Percentiles rank a stretch among this genome's conserved stretches.
Evolutionary conservation across 2,888 invertebrate species (phyloP).

Genomic region (Macaria liturata): DNA sequence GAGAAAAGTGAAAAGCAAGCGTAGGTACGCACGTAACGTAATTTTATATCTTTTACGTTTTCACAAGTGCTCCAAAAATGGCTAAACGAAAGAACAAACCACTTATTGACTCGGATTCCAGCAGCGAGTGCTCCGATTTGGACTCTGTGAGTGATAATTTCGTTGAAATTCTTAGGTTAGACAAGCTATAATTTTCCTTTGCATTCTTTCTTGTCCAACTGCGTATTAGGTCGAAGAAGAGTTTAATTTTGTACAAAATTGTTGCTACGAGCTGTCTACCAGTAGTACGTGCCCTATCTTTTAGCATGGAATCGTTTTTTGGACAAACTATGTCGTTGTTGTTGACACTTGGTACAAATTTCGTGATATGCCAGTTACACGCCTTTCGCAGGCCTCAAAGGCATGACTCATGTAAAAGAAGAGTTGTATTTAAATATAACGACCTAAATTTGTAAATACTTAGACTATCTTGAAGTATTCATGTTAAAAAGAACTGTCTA

Average conservation of each 20-base stretch:
- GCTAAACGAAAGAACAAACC: slow-evolving; percentile 93
- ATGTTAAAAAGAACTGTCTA: slow-evolving; percentile 3
- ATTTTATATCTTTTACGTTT: slow-evolving; percentile 44
- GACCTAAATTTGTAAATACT: slow-evolving; percentile 10
- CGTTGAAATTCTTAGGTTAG: slow-evolving; percentile 48
- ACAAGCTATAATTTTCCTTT: slow-evolving; percentile 51
- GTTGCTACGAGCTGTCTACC: slow-evolving; percentile 5
- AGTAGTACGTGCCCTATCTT: not conserved
- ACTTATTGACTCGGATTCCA: slow-evolving; percentile 92
- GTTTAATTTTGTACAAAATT: slow-evolving; percentile 59
- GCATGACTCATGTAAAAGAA: slow-evolving; percentile 39
- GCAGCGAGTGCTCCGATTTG: slow-evolving; percentile 91
- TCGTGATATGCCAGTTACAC: slow-evolving; percentile 40
- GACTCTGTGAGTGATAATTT: slow-evolving; percentile 88
- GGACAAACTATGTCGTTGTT: not conserved
- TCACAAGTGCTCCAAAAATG: slow-evolving; percentile 77
- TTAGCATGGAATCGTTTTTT: not conserved
- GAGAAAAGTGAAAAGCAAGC: slow-evolving; percentile 37
- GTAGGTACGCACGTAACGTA: slow-evolving; percentile 43
- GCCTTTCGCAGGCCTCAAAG: slow-evolving; percentile 33
- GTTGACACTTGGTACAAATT: slow-evolving; percentile 34
- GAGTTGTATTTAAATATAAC: slow-evolving; percentile 22
- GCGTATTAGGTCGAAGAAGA: slow-evolving; percentile 67
- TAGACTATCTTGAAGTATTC: not conserved
- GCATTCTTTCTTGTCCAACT: slow-evolving; percentile 68